These are phyloP conservation scores for Malurus elegans DNA, from an alignment of 2,113 vertebrate species.

Conservation along the genomic window DNA sequence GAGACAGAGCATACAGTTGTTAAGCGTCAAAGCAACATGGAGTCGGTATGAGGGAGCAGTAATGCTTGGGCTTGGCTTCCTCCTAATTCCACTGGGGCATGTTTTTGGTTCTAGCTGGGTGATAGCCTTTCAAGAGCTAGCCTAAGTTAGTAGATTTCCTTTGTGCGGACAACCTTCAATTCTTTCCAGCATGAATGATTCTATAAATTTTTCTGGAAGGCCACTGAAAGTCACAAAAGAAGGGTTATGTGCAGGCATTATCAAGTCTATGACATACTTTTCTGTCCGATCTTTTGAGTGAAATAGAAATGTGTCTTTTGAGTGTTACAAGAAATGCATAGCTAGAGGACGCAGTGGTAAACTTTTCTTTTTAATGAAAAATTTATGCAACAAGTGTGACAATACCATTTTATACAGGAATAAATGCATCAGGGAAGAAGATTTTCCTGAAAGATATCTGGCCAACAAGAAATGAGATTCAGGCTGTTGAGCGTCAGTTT, in stretches of 20 bases:
- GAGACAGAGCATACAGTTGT: background rate
- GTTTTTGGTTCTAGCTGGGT: background rate
- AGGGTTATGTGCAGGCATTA: background rate
- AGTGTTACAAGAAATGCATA: background rate
- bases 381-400: background rate
- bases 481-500: constrained; percentile 84
- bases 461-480: constrained; percentile 93
- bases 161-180: background rate
- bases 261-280: background rate
- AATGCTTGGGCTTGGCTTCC: background rate
- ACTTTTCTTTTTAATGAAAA: background rate
- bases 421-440: constrained; percentile 78
- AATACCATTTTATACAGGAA: constrained; percentile 63
- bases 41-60: background rate
- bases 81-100: background rate
- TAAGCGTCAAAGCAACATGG: background rate
- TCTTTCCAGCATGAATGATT: background rate
- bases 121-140: background rate
- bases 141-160: background rate
- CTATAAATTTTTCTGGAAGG: background rate
- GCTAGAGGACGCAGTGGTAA: background rate
- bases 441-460: constrained; percentile 94
- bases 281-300: background rate
- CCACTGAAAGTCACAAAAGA: background rate
- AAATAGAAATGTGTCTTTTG: background rate